Percentiles rank a stretch among this genome's conserved stretches.
Evolutionary conservation across 23 tunicate genomes (phyloP).

Genomic region (Aplidium turbinatum): DNA sequence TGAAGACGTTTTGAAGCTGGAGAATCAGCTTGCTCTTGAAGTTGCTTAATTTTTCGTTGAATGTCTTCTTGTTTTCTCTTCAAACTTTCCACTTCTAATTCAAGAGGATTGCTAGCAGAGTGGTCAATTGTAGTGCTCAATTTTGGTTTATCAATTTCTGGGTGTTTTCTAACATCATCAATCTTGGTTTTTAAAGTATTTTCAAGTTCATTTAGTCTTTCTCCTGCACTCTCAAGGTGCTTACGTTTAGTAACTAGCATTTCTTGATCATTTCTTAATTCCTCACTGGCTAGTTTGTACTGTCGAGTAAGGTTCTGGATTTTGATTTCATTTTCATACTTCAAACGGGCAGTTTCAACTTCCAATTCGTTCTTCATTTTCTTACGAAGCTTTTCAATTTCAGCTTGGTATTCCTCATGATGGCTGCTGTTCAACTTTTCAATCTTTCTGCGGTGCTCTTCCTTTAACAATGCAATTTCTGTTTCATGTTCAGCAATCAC

Average conservation of each 20-base stretch:
- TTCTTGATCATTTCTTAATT: slow-evolving; percentile 60
- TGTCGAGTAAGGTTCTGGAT: slow-evolving; percentile 25
- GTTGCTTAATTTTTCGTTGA: slow-evolving; percentile 1
- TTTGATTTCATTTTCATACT: slow-evolving; percentile 48
- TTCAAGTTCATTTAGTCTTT: slow-evolving; percentile 28
- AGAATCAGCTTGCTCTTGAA: not conserved
- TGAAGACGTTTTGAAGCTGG: not conserved
- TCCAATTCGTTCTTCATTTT: slow-evolving; percentile 63
- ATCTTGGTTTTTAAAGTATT: slow-evolving; percentile 1
- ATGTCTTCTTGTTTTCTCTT: slow-evolving; percentile 40
- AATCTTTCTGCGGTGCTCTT: slow-evolving; percentile 41
- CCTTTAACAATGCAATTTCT: slow-evolving; percentile 37
- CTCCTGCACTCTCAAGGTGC: slow-evolving; percentile 43
- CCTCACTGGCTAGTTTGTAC: slow-evolving; percentile 44
- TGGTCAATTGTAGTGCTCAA: slow-evolving; percentile 15
- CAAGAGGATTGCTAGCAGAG: not conserved
- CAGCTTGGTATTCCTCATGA: slow-evolving; percentile 41
- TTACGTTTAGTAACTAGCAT: slow-evolving; percentile 48
- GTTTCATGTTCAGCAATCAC: slow-evolving; percentile 63
- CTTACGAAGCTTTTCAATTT: slow-evolving; percentile 40
- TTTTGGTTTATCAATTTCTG: no score
- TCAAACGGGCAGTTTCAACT: slow-evolving; percentile 37
- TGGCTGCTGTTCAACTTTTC: slow-evolving; percentile 36
- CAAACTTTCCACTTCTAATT: slow-evolving; percentile 39
- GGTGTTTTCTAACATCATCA: no score